Evolutionary conservation across 92 coral and sea anemone genomes (phyloP).

Genomic region (Micromussa lordhowensis): DNA sequence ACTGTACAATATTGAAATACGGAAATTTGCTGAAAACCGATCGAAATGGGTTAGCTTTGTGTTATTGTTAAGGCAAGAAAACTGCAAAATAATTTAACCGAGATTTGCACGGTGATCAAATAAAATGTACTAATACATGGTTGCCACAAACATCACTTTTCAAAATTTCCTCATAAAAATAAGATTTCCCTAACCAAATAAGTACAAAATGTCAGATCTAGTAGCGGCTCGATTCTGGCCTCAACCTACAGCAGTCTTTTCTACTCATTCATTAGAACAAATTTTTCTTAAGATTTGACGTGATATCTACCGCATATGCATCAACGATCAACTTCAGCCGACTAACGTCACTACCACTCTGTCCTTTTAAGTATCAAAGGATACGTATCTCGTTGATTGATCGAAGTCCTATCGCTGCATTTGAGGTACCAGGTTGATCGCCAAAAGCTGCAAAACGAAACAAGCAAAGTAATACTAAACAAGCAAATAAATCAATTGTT

Average conservation of each 20-base stretch:
- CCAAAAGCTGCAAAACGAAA: conserved; percentile 4
- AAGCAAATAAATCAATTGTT: background rate
- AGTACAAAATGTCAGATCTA: no score
- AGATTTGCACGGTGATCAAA: background rate
- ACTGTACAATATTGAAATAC: conserved; percentile 95
- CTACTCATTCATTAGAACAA: no score
- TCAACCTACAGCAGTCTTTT: no score
- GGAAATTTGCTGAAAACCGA: conserved; percentile 89
- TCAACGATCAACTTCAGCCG: no score
- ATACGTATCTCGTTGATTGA: conserved; percentile 94
- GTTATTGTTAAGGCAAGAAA: conserved; percentile 41
- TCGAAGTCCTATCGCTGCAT: conserved; percentile 66
- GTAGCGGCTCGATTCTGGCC: no score
- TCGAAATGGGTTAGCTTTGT: conserved; percentile 81
- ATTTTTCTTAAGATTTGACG: no score
- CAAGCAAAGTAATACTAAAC: background rate
- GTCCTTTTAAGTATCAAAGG: conserved; percentile 52
- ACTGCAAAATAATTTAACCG: background rate
- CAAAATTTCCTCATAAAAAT: no score
- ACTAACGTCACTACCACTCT: no score
- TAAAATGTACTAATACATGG: background rate
- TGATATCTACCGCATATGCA: no score
- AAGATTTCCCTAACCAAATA: no score
- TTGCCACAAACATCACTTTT: no score
- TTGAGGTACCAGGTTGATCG: background rate